Conservation (phyloP, 2,113 vertebrate genomes). For the Chionodraco myersi region DNA sequence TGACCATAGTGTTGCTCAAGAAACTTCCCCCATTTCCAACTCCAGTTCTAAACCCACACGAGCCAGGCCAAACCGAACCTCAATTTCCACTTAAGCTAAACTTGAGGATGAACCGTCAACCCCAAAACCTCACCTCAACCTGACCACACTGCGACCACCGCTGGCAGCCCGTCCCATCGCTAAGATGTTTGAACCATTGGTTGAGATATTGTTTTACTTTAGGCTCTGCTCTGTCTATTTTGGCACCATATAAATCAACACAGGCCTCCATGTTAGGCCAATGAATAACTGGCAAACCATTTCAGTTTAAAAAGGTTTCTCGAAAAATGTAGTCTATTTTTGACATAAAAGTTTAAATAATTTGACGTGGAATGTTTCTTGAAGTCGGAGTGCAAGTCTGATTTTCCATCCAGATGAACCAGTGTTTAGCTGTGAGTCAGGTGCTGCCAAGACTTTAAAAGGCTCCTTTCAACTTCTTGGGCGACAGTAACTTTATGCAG, state of each 20-base stretch:
- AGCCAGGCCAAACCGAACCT: conserved; percentile 68
- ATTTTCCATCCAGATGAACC: conserved; percentile 68
- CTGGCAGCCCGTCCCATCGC: conserved; percentile 41
- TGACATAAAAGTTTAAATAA: conserved; percentile 69
- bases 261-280: conserved; percentile 49
- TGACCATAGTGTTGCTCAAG: conserved; percentile 23
- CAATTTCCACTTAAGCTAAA: conserved; percentile 72
- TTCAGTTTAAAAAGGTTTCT: conserved; percentile 47
- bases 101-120: conserved; percentile 69
- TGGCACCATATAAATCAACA: conserved; percentile 69
- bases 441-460: conserved; percentile 64
- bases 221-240: conserved; percentile 69
- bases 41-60: conserved; percentile 52
- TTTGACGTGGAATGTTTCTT: conserved; percentile 67
- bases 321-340: conserved; percentile 53
- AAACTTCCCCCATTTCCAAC: conserved; percentile 27
- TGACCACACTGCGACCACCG: conserved; percentile 62
- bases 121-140: conserved; percentile 71
- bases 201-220: conserved; percentile 73
- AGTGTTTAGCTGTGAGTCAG: conserved; percentile 59
- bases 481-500: neutral
- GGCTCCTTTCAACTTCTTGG: conserved; percentile 21
- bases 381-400: conserved; percentile 45
- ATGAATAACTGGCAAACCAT: conserved; percentile 57
- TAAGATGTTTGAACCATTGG: conserved; percentile 68